phyloP scores from a whole-genome alignment of 2,888 invertebrate species.

The Lottia gigantea region DNA sequence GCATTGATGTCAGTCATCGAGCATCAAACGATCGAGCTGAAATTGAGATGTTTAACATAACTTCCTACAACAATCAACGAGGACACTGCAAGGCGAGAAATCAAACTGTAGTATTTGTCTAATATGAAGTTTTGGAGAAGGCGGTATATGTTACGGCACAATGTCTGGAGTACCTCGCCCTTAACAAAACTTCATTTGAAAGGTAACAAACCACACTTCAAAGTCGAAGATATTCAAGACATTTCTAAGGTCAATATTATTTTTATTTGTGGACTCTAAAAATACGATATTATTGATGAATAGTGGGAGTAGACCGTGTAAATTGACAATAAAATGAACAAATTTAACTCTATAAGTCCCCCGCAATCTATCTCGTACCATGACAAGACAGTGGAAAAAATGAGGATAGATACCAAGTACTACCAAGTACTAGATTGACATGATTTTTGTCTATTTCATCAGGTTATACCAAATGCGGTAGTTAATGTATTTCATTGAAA shows the following conservation, averaged over 20 bases:
- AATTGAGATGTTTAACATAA: neutral
- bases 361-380: slow-evolving; percentile 2
- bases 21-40: neutral
- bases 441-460: too few relatives aligned
- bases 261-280: neutral
- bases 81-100: neutral
- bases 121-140: too few relatives aligned
- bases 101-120: neutral
- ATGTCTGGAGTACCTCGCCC: neutral
- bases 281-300: neutral
- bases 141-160: too few relatives aligned
- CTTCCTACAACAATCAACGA: neutral
- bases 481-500: too few relatives aligned
- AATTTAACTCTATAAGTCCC: neutral
- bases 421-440: too few relatives aligned
- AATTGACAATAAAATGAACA: neutral
- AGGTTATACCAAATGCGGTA: too few relatives aligned
- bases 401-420: too few relatives aligned
- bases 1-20: too few relatives aligned
- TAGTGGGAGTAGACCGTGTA: slow-evolving; percentile 1
- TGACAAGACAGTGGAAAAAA: neutral
- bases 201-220: slow-evolving; percentile 3
- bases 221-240: neutral
- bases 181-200: slow-evolving; percentile 4
- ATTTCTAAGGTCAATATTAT: slow-evolving; percentile 4